Conservation (phyloP, 2,113 vertebrate genomes). For the Oryzias curvinotus region DNA sequence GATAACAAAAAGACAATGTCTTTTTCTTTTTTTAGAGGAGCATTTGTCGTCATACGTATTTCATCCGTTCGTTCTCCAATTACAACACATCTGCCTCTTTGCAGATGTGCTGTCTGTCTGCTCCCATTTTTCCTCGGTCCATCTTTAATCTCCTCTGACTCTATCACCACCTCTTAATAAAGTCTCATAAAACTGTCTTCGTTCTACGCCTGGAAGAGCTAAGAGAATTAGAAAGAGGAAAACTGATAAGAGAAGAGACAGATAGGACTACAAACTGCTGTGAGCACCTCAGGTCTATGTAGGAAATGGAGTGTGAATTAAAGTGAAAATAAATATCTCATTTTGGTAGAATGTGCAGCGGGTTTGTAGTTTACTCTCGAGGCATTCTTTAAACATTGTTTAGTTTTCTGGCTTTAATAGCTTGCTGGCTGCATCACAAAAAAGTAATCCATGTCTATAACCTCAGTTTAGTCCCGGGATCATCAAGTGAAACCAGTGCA, state of each 20-base stretch:
- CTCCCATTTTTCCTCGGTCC: constrained; percentile 50
- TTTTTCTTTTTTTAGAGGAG: constrained; percentile 51
- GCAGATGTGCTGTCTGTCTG: constrained; percentile 48
- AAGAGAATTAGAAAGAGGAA: constrained; percentile 50
- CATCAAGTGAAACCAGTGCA: constrained; percentile 44
- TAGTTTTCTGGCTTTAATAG: constrained; percentile 67
- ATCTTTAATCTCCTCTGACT: constrained; percentile 41
- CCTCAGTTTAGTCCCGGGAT: constrained; percentile 51
- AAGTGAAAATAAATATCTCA: constrained; percentile 57
- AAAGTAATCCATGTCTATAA: constrained; percentile 32
- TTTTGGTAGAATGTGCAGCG: constrained; percentile 50
- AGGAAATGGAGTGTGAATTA: constrained; percentile 47
- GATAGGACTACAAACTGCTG: constrained; percentile 49
- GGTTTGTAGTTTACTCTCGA: constrained; percentile 36
- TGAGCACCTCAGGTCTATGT: constrained; percentile 36
- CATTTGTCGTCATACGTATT: constrained; percentile 44
- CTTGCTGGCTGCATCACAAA: constrained; percentile 69
- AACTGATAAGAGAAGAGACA: constrained; percentile 45
- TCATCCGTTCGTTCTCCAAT: constrained; percentile 47
- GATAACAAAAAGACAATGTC: constrained; percentile 63
- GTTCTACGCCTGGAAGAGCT: constrained; percentile 39
- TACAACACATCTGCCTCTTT: constrained; percentile 39
- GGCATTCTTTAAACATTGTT: constrained; percentile 62
- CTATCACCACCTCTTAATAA: constrained; percentile 45
- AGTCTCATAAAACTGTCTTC: constrained; percentile 49